These are phyloP conservation scores for Popillia japonica DNA, from an alignment of 1,140 invertebrate genomes.

Conservation along the genomic window DNA sequence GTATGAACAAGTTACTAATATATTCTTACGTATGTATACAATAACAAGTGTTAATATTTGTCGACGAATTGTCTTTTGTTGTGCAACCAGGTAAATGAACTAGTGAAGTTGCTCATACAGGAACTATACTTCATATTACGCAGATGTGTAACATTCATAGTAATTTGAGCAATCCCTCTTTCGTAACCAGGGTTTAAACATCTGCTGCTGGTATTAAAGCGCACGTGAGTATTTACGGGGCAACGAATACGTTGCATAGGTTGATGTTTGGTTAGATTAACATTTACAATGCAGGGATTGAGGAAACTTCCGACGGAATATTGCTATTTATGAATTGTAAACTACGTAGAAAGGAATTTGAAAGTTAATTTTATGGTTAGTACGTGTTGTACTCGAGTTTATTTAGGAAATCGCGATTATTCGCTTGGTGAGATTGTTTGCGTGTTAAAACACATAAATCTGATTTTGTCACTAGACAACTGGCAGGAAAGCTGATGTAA, in stretches of 20 bases:
- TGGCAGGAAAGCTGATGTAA: too few species aligned
- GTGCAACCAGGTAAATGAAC: conserved; percentile 14
- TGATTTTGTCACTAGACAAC: too few species aligned
- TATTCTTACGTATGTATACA: neutral
- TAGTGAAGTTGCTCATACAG: neutral
- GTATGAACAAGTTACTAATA: neutral
- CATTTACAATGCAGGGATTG: neutral
- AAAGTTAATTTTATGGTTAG: conserved; percentile 2
- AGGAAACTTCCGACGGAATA: conserved; percentile 1
- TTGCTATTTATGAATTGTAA: conserved; percentile 19
- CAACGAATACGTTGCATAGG: neutral
- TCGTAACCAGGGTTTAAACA: conserved; percentile 6
- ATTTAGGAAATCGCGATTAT: neutral
- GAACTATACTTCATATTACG: conserved; percentile 15
- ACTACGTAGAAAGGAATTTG: neutral
- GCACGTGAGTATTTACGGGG: neutral
- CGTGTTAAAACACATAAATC: neutral
- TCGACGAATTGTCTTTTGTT: neutral
- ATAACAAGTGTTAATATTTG: neutral
- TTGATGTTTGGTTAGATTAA: neutral
- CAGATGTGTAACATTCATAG: neutral
- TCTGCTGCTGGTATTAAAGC: neutral
- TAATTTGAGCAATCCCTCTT: conserved; percentile 10
- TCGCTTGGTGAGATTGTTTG: neutral
- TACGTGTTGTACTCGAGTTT: neutral